Evolutionary conservation across 2,113 vertebrate genomes (phyloP).

Genomic region (Petaurus breviceps): DNA sequence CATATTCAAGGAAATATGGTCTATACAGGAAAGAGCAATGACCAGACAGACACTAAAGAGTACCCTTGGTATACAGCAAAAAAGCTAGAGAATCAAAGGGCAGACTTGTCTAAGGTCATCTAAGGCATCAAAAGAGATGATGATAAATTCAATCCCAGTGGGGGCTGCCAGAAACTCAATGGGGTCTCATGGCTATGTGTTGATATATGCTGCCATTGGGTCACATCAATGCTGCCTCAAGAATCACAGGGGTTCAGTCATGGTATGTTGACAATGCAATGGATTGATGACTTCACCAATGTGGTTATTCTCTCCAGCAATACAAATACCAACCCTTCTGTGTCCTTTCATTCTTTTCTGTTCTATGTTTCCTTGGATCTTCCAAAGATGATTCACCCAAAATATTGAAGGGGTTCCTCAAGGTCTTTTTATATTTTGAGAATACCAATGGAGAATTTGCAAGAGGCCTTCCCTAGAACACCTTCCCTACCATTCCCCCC

Average conservation of each 20-base stretch:
- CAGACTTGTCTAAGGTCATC: not conserved
- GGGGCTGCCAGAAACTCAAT: conserved; percentile 20
- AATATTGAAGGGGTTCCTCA: not conserved
- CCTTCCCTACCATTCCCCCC: not conserved
- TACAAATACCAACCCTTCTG: not conserved
- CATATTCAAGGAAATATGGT: not conserved
- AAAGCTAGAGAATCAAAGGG: not conserved
- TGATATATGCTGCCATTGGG: not conserved
- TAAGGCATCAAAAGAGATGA: conserved; percentile 19
- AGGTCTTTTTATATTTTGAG: not conserved
- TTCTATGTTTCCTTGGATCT: not conserved
- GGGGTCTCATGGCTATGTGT: not conserved
- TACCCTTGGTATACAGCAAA: not conserved
- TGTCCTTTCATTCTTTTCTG: not conserved
- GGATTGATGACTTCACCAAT: not conserved
- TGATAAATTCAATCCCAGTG: not conserved
- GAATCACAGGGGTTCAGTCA: not conserved
- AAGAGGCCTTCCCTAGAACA: not conserved
- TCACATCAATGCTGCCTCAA: not conserved
- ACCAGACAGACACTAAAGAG: not conserved
- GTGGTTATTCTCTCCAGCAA: not conserved
- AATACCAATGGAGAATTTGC: not conserved
- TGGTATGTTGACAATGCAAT: not conserved
- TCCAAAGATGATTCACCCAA: not conserved
- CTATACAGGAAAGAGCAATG: not conserved